phyloP scores from a whole-genome alignment of 92 coral and sea anemone genomes.

The Metridium senile region DNA sequence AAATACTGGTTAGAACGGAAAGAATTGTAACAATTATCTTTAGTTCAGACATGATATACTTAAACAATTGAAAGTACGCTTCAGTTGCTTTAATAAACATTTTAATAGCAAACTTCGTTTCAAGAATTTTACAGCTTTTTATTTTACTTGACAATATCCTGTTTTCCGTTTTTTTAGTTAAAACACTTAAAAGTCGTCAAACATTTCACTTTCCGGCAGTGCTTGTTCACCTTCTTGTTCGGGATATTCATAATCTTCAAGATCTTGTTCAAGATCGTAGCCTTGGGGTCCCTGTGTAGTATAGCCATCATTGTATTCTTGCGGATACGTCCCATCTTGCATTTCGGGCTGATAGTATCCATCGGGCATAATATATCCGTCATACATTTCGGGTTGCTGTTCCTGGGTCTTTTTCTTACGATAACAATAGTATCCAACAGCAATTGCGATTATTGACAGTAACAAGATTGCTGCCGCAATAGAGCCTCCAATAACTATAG shows the following conservation, averaged over 20 bases:
- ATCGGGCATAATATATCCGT: constrained; percentile 8
- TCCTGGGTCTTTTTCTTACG: not conserved
- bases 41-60: no score
- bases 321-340: constrained; percentile 25
- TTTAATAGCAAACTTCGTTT: no score
- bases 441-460: not conserved
- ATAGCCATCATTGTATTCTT: constrained; percentile 14
- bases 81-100: no score
- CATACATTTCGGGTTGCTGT: constrained; percentile 9
- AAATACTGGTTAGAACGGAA: no score
- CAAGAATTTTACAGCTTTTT: no score
- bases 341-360: not conserved
- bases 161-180: no score
- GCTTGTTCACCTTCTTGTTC: constrained; percentile 18
- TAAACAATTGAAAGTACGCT: no score
- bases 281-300: not conserved
- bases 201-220: constrained; percentile 13
- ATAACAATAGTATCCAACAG: constrained; percentile 5
- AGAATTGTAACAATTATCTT: not conserved
- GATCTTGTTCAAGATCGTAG: not conserved
- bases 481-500: not conserved
- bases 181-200: constrained; percentile 10
- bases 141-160: not conserved
- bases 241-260: not conserved
- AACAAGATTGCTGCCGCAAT: not conserved